Percentiles rank a stretch among this genome's conserved stretches.
Evolutionary conservation across 2,888 invertebrate genomes (phyloP).

Genomic region (Cantharis nigra): DNA sequence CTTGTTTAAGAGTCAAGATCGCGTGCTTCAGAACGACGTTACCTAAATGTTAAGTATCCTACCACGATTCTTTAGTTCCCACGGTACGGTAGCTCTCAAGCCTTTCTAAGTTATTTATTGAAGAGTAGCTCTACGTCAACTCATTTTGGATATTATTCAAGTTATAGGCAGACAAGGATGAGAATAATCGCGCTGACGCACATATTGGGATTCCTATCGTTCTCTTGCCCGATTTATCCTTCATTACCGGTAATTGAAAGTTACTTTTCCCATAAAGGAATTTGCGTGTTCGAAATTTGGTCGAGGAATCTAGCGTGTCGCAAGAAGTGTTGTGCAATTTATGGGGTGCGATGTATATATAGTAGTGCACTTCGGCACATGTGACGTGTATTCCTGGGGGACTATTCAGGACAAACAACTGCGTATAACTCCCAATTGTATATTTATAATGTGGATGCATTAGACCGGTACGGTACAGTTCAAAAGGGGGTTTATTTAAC

Average conservation of each 20-base stretch:
- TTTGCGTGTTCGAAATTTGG: neutral
- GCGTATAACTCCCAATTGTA: constrained; percentile 6
- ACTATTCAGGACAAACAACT: constrained; percentile 6
- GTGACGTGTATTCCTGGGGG: constrained; percentile 9
- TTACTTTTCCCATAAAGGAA: neutral
- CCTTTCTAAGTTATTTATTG: constrained; percentile 43
- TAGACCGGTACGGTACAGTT: constrained; percentile 9
- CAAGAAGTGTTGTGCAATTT: neutral
- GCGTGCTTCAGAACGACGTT: constrained; percentile 35
- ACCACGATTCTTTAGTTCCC: constrained; percentile 49
- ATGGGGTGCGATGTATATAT: neutral
- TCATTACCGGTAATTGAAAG: neutral
- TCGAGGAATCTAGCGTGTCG: neutral
- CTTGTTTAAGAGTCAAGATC: constrained; percentile 34
- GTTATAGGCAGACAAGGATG: neutral
- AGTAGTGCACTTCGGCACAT: neutral
- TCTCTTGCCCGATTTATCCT: neutral
- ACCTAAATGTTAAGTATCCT: constrained; percentile 50
- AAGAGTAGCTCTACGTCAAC: constrained; percentile 28
- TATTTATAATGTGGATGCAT: constrained; percentile 12
- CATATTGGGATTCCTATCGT: neutral
- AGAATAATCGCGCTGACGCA: neutral
- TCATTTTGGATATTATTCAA: neutral
- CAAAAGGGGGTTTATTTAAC: constrained; percentile 4
- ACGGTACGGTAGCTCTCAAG: constrained; percentile 49